Base-by-base conservation (phyloP, 2,888 invertebrate genomes). In the Pharmacophagus antenor region DNA sequence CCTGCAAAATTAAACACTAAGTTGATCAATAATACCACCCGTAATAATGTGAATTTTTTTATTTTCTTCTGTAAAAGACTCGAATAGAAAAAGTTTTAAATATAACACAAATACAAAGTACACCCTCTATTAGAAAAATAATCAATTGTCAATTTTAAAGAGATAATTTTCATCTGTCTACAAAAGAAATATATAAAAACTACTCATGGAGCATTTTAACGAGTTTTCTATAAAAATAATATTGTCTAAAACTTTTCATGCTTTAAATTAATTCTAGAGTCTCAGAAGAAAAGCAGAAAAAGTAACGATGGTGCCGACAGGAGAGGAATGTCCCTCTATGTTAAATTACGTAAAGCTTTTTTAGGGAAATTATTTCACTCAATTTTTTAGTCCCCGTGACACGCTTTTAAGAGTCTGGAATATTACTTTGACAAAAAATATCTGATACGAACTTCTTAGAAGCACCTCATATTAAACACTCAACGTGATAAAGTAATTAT, bases 251-350 rank as follows among this genome's bases (percentile, higher is more conserved):
- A 31, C 31, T 42, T 18, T 57, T 27, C 23, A 51, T 51, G 8
- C 15, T 46, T 58, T 53, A 52, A 58, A 58, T 58, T 58, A 48
- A 58, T 58, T 53, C 53, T 41, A 58, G 58, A 42, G 53, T 48
- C 47, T 12, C 53, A 25, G 48, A 25, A 37, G 37, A n/a, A 23
- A 46, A 52, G 41, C 10, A 25, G 17, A 46, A 23, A 52, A 18
- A 23, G 23, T 52, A 37, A 58, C 47, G 52, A 47, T 23, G 52
- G 25, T 47, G 58, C 46, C 47, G 47, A 53, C 48, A 48, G 52
- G 53, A 44, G 58, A 53, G 48, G 53, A 15, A 25, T 27, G 53
- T 58, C 58, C 48, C 53, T 53, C 41, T 53, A 47, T 25, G 41
- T n/a, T 25, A 25, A 12, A 7, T 47, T 46, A 37, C 8, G 7